Evolutionary conservation across 2,888 invertebrate genomes (phyloP).

Genomic region (Cylloceria caligata): DNA sequence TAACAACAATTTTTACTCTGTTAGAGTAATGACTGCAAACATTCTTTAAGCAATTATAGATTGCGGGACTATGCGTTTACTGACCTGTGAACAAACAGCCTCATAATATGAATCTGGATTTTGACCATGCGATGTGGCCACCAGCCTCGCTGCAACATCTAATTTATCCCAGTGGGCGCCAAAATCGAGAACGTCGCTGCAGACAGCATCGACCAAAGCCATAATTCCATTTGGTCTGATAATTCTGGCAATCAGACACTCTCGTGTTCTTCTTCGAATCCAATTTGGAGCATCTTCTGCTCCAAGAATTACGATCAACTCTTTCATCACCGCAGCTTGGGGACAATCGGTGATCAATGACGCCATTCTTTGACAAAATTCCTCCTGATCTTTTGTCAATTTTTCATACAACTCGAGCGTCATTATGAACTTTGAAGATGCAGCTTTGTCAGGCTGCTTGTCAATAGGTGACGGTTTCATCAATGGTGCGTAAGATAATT

Average conservation of each 20-base stretch:
- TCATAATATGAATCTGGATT: constrained; percentile 85
- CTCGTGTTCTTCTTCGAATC: constrained; percentile 87
- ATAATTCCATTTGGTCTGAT: constrained; percentile 88
- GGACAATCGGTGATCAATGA: constrained; percentile 86
- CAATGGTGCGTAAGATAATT: constrained; percentile 89
- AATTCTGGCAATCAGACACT: constrained; percentile 87
- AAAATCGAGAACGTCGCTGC: constrained; percentile 86
- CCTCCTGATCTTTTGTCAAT: constrained; percentile 85
- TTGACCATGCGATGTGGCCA: constrained; percentile 85
- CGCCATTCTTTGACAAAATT: constrained; percentile 86
- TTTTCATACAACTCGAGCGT: constrained; percentile 86
- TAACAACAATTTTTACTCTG: no score
- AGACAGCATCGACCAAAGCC: constrained; percentile 88
- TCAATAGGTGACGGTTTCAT: constrained; percentile 86
- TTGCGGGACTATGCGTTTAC: no score
- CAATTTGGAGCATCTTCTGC: constrained; percentile 87
- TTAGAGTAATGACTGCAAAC: no score
- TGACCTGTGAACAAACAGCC: constrained; percentile 83
- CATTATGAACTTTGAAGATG: constrained; percentile 84
- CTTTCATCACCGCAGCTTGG: constrained; percentile 88
- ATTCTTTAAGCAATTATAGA: no score
- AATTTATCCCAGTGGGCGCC: constrained; percentile 89
- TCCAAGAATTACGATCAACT: constrained; percentile 89
- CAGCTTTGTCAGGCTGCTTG: constrained; percentile 30
- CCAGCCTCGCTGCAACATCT: constrained; percentile 88